Base-by-base conservation (phyloP, 2,113 vertebrate genomes). In the Elachura formosa region DNA sequence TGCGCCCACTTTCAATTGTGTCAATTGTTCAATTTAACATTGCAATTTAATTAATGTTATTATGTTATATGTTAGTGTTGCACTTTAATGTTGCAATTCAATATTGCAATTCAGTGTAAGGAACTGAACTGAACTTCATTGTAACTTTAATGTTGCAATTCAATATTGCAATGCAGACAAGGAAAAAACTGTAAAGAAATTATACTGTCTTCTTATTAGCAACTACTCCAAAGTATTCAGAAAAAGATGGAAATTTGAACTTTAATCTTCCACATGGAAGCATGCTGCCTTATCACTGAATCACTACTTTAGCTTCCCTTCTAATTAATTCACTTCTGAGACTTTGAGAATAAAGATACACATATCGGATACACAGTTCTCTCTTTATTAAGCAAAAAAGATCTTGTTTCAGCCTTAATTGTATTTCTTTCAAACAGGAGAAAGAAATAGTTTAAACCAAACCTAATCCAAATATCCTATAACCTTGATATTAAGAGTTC, bases 251-350 rank as follows among this genome's bases (percentile, higher is more conserved):
- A 79, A 59, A 68, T 34, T 31, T 61, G 28, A 68, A 83, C n/a
- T 49, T 79, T 73, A 89, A 61, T 75, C 22, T 75, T 91, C 28
- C 40, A 41, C 5, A 1, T 56, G 31, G 48, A 95, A 93, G 38
- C 43, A 75, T 29, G 31, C 22, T 91, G 52, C 66, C 82, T 89
- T 93, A 82, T 72, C 71, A 56, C n/a, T 2, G 2, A 90, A 90
- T 79, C 66, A 54, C 45, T 85, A 40, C 48, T 54, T 90, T 64
- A 67, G 48, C 22, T 82, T 82, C 26, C 34, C 52, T 54, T 75
- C 51, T 75, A 93, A 91, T 87, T 14, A 87, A 84, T 94, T 94
- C 19, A 61, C 43, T 89, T 91, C 62, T 79, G 84, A 89, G 62
- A 68, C 52, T 81, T 64, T 81, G 80, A 84, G 81, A 94, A 78